These are phyloP conservation scores for Ophonus ardosiacus DNA, from an alignment of 2,888 invertebrate species.

Conservation along the genomic window DNA sequence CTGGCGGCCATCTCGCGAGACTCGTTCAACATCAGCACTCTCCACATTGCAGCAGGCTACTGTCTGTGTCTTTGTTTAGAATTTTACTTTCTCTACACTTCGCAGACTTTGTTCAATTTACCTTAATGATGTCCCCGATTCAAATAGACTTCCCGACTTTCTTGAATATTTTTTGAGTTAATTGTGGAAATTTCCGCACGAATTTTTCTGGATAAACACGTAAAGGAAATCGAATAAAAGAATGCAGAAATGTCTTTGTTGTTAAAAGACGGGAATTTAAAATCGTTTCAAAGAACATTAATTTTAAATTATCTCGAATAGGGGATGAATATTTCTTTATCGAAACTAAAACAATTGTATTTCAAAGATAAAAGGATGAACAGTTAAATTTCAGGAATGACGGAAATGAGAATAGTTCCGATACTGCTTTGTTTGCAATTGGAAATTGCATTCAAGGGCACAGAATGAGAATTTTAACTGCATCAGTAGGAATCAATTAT, in stretches of 20 bases:
- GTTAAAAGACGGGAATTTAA: not conserved
- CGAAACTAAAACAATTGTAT: not conserved
- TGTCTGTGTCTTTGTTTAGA: conserved; percentile 27
- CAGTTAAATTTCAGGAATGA: too few relatives aligned
- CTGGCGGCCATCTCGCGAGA: conserved; percentile 11
- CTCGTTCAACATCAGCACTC: conserved; percentile 23
- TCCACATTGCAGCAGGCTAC: not conserved
- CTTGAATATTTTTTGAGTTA: conserved; percentile 41
- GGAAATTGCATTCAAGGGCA: too few relatives aligned
- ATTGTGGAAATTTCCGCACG: conserved; percentile 40
- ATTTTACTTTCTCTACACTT: conserved; percentile 44
- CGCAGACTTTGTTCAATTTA: conserved; percentile 47
- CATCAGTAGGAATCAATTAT: too few relatives aligned
- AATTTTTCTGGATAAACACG: conserved; percentile 23
- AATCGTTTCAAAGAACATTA: not conserved
- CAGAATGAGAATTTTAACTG: too few relatives aligned
- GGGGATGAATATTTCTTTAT: not conserved
- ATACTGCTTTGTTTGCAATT: too few relatives aligned
- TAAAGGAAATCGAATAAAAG: conserved; percentile 11
- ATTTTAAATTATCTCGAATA: not conserved
- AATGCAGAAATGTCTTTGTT: not conserved
- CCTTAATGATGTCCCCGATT: conserved; percentile 51
- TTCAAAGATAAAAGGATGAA: not conserved
- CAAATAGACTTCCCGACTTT: conserved; percentile 44
- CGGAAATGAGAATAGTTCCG: too few relatives aligned